These are phyloP conservation scores for Pelecanus crispus DNA, from an alignment of 2,113 vertebrate genomes.

Conservation along the genomic window DNA sequence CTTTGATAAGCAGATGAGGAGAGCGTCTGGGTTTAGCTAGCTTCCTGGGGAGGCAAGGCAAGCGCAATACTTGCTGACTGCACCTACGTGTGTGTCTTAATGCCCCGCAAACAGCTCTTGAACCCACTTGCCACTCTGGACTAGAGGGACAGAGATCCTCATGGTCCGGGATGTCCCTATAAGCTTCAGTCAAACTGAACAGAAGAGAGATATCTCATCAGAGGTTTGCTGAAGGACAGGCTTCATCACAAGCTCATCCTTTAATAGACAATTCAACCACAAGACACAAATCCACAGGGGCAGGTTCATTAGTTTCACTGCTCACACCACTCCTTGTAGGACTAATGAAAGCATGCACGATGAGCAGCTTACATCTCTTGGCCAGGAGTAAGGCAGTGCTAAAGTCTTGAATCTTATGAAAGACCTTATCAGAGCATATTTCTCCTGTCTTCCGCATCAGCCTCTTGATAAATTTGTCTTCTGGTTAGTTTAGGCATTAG, in stretches of 20 bases:
- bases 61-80: not conserved
- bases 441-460: not conserved
- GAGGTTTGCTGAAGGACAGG: not conserved
- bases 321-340: not conserved
- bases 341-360: rapidly evolving
- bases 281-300: not conserved
- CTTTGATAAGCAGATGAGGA: not conserved
- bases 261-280: not conserved
- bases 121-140: not conserved
- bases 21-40: not conserved
- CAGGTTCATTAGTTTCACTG: not conserved
- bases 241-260: not conserved
- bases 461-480: not conserved
- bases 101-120: not conserved
- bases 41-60: not conserved
- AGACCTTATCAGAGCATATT: not conserved
- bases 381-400: not conserved
- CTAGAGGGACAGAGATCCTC: not conserved
- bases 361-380: not conserved
- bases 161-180: not conserved
- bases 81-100: not conserved
- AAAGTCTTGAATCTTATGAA: not conserved
- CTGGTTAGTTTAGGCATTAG: not conserved
- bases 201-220: not conserved
- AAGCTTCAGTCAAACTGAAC: not conserved